These are phyloP conservation scores for Bungarus multicinctus DNA, from an alignment of 2,113 vertebrate species.

Conservation along the genomic window DNA sequence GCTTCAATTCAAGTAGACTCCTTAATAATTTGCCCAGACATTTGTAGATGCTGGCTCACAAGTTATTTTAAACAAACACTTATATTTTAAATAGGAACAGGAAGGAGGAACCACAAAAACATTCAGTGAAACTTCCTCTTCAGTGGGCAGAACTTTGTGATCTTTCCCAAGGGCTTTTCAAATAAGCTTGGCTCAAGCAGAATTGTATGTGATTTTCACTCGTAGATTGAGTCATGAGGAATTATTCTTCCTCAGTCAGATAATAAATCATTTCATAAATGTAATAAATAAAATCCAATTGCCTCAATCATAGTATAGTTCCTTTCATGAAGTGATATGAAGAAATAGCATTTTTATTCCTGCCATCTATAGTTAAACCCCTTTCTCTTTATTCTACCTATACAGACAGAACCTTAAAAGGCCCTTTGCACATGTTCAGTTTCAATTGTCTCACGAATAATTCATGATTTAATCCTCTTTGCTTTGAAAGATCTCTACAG, in stretches of 20 bases:
- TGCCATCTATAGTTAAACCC: not conserved
- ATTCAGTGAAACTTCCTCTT: not conserved
- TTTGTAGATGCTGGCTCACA: not conserved
- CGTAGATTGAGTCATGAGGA: not conserved
- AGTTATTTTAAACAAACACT: not conserved
- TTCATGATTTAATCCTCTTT: not conserved
- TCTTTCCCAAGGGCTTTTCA: not conserved
- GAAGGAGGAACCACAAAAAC: not conserved
- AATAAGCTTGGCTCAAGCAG: not conserved
- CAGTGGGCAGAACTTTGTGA: not conserved
- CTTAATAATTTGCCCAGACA: not conserved
- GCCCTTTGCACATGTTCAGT: not conserved
- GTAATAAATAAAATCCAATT: not conserved
- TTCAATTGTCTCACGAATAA: not conserved
- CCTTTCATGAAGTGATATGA: not conserved
- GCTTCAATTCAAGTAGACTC: not conserved
- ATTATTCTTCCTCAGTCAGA: not conserved
- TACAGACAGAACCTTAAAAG: not conserved
- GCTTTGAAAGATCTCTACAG: not conserved
- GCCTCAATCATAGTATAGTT: not conserved
- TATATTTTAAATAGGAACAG: not conserved
- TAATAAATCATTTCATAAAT: not conserved
- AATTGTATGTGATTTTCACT: not conserved
- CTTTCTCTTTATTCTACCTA: not conserved
- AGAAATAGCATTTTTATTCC: not conserved